Base-by-base conservation (phyloP, 2,888 invertebrate genomes). In the Eupeodes latifasciatus region DNA sequence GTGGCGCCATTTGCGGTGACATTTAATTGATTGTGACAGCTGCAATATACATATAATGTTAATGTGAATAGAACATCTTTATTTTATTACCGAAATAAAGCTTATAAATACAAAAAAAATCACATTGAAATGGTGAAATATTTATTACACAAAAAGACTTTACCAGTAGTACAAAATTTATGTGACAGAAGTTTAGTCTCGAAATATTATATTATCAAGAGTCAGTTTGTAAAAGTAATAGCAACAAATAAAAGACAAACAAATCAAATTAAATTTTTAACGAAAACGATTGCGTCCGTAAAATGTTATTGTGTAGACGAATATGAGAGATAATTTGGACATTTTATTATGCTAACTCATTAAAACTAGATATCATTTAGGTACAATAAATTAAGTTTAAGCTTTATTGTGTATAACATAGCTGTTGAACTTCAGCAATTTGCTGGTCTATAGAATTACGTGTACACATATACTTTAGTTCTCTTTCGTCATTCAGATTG, bases 1-100 rank as follows among this genome's bases (percentile, higher is more conserved):
- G 36, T 51, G 66, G 27, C 66, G 66, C 66, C 66, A 66, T 47
- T 69, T 53, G 67, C 16, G 67, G 51, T 69, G 69, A 69, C 53
- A 69, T 53, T 51, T 69, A 36, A 53, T 53, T 69, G 53, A 69
- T 36, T 53, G 69, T 69, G 53, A 69, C 69, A 69, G 53, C 51
- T 69, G 69, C 69, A 69, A 53, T 47, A 27, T 53, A 47, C 40
- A 40, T 34, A 66, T 27, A 49, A 66, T 27, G 1, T 47, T 16
- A 69, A 51, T 67, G 34, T 69, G 16, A 11, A 6, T 9, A 27
- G 36, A 11, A 6, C 11, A 49, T 69, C 16, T 69, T 69, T 36
- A 69, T 69, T 51, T 69, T 34, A 69, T 69, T 69, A 66, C 47
- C 7, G 16, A 62, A 62, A 62, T 62, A 62, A 62, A 62, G 47